Evolutionary conservation across 2,113 vertebrate genomes (phyloP).

Genomic region (Circaetus cinerascens): DNA sequence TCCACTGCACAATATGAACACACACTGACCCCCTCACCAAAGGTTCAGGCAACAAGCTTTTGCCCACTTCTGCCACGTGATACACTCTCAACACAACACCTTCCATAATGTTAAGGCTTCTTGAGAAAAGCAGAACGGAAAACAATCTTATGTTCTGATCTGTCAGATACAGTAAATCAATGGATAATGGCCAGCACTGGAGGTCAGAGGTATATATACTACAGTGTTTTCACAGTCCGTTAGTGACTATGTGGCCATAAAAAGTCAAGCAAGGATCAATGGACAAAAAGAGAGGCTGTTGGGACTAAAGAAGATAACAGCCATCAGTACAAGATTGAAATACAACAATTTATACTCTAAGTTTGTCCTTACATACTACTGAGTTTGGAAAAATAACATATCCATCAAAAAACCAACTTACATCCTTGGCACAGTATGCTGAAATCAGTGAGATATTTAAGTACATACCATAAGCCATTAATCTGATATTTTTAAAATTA

Average conservation of each 20-base stretch:
- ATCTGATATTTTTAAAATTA: not conserved
- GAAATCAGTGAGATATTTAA: not conserved
- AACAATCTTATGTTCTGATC: not conserved
- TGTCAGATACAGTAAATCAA: slow-evolving; percentile 50
- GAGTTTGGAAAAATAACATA: not conserved
- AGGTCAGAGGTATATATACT: slow-evolving; percentile 24
- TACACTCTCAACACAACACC: not conserved
- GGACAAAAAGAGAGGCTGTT: not conserved
- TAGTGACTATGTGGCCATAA: slow-evolving; percentile 48
- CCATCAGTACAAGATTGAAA: not conserved
- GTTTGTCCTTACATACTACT: not conserved
- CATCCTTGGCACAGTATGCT: not conserved
- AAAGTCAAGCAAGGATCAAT: slow-evolving; percentile 54
- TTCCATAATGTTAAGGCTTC: not conserved
- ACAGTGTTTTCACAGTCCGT: slow-evolving; percentile 35
- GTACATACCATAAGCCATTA: not conserved
- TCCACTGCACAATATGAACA: not conserved
- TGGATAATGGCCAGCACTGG: not conserved
- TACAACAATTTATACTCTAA: not conserved
- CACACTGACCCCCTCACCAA: not conserved
- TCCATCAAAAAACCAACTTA: not conserved
- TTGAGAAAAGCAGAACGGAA: not conserved
- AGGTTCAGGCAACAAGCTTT: not conserved
- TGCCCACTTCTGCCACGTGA: not conserved
- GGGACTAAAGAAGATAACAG: not conserved